phyloP scores from a whole-genome alignment of 2,113 vertebrate genomes.

The Caranx melampygus region DNA sequence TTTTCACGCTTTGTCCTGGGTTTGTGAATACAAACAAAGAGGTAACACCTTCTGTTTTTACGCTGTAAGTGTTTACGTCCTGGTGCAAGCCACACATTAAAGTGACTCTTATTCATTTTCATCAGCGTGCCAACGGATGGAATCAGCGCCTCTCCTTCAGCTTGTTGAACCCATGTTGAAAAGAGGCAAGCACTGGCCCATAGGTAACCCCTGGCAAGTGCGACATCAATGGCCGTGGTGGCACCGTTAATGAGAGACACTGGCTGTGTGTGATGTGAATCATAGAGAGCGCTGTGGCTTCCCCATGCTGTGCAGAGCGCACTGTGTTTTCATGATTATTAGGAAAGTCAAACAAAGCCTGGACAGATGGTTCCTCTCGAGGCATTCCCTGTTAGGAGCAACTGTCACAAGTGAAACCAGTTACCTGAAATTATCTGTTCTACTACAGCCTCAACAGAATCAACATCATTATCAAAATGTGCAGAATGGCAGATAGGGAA shows the following conservation, averaged over 20 bases:
- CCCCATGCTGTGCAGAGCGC: conserved; percentile 36
- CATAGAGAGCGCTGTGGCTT: conserved; percentile 45
- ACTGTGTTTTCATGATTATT: conserved; percentile 72
- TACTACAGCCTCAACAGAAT: conserved; percentile 3
- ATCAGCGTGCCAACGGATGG: conserved; percentile 27
- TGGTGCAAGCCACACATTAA: conserved; percentile 33
- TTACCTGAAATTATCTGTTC: conserved; percentile 64
- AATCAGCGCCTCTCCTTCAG: conserved; percentile 50
- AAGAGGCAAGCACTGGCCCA: conserved; percentile 39
- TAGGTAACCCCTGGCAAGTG: conserved; percentile 41
- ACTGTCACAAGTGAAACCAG: conserved; percentile 68
- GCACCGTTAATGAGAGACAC: conserved; percentile 73
- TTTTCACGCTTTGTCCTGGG: conserved; percentile 23
- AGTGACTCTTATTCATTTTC: conserved; percentile 57
- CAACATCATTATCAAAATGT: conserved; percentile 30
- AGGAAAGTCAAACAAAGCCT: conserved; percentile 54
- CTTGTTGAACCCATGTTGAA: conserved; percentile 62
- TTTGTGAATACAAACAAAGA: conserved; percentile 31
- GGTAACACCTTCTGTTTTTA: conserved; percentile 16
- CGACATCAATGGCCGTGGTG: conserved; percentile 58
- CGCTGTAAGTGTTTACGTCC: conserved; percentile 11
- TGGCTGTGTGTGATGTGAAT: conserved; percentile 70
- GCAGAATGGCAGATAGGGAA: conserved; percentile 10
- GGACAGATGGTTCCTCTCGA: conserved; percentile 77
- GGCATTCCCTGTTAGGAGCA: conserved; percentile 65